Evolutionary conservation across 1,140 invertebrate species (phyloP).

Genomic region (Lepidostoma basale): DNA sequence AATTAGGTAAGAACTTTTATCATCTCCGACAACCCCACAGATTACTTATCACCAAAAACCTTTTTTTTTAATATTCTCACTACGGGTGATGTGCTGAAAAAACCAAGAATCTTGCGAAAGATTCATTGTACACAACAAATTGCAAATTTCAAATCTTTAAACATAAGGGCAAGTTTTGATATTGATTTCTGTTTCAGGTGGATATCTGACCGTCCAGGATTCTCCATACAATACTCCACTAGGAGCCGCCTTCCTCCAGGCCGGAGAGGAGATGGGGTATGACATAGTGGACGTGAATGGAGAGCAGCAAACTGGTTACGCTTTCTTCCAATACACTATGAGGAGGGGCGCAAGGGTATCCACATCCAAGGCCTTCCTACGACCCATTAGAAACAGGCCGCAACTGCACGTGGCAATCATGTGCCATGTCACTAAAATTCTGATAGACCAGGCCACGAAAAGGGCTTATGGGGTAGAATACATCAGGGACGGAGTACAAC

Average conservation of each 20-base stretch:
- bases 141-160: too few species aligned
- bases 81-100: too few species aligned
- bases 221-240: conserved; percentile 80
- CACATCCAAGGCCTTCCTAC: conserved; percentile 79
- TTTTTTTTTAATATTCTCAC: too few species aligned
- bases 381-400: conserved; percentile 72
- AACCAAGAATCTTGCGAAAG: too few species aligned
- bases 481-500: conserved; percentile 68
- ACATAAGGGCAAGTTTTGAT: too few species aligned
- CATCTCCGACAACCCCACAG: too few species aligned
- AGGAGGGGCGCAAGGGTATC: conserved; percentile 77
- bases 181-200: conserved; percentile 63
- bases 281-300: conserved; percentile 80
- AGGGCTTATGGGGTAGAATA: conserved; percentile 80
- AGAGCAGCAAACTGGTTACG: conserved; percentile 80
- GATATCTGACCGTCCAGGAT: conserved; percentile 81
- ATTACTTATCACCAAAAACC: too few species aligned
- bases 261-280: conserved; percentile 89
- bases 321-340: conserved; percentile 83
- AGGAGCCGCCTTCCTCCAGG: conserved; percentile 82
- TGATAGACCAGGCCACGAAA: conserved; percentile 73
- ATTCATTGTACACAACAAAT: too few species aligned
- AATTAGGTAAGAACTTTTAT: too few species aligned
- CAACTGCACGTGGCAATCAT: conserved; percentile 79
- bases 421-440: conserved; percentile 76